A percentile compares a stretch with the other conserved stretches of the same genome.
Evolutionary conservation across 2,797 vertebrate genomes (phyloP).

Genomic region (Phalanger gymnotis): DNA sequence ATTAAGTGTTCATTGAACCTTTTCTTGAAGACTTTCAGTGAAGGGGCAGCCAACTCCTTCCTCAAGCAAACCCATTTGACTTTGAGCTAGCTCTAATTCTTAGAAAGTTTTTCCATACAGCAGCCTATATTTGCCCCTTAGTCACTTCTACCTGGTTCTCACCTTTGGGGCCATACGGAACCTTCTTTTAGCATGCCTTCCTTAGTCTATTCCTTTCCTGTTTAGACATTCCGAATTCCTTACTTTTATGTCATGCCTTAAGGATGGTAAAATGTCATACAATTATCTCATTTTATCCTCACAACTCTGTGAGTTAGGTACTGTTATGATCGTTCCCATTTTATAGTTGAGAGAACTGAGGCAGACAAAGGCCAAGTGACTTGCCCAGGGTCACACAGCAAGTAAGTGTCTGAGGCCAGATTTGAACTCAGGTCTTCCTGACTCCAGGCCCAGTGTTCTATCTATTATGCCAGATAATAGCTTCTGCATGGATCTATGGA

Average conservation of each 20-base stretch:
- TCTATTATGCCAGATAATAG: not conserved
- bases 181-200: not conserved
- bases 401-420: not conserved
- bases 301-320: not conserved
- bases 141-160: not conserved
- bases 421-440: not conserved
- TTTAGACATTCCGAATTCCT: not conserved
- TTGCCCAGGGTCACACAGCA: not conserved
- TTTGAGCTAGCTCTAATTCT: not conserved
- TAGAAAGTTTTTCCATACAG: not conserved
- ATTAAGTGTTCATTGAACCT: not conserved
- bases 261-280: not conserved
- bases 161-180: not conserved
- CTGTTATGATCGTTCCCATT: not conserved
- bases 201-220: not conserved
- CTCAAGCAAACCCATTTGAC: not conserved
- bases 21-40: not conserved
- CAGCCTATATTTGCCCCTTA: not conserved
- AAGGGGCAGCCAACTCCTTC: not conserved
- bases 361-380: not conserved
- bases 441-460: not conserved
- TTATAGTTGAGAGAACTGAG: not conserved
- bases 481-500: not conserved
- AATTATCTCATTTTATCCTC: not conserved
- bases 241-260: not conserved